phyloP scores from a whole-genome alignment of 2,797 vertebrate species.

The Trematomus bernacchii region DNA sequence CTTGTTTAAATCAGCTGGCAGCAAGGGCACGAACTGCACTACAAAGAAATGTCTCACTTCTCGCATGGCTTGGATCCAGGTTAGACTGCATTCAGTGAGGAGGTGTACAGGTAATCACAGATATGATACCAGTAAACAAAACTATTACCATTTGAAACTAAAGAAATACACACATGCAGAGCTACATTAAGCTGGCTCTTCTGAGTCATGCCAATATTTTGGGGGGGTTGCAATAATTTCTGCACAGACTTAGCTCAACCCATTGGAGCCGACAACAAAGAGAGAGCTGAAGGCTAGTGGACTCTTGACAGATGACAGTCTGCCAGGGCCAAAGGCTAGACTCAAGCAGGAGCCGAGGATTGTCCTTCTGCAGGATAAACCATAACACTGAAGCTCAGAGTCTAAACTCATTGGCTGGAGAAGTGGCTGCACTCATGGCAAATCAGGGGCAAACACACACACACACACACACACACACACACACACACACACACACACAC shows the following conservation, averaged over 20 bases:
- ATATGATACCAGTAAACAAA: neutral
- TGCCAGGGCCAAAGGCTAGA: conserved; percentile 70
- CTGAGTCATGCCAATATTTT: conserved; percentile 63
- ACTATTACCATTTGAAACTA: conserved; percentile 4
- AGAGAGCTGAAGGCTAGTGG: conserved; percentile 59
- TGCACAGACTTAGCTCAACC: conserved; percentile 62
- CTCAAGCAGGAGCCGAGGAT: conserved; percentile 55
- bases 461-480: conserved; percentile 32
- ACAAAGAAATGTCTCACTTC: conserved; percentile 46
- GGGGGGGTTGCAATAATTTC: conserved; percentile 64
- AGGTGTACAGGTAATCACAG: conserved; percentile 30
- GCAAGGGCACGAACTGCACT: conserved; percentile 49
- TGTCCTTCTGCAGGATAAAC: conserved; percentile 57
- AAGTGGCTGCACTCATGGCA: conserved; percentile 56
- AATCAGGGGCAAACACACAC: conserved; percentile 30
- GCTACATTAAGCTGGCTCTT: conserved; percentile 48
- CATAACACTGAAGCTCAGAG: conserved; percentile 44
- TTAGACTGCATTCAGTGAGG: conserved; percentile 24
- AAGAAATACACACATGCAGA: conserved; percentile 10
- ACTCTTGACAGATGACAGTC: conserved; percentile 62
- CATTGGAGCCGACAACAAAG: conserved; percentile 58
- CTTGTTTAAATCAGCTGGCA: conserved; percentile 59
- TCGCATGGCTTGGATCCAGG: conserved; percentile 45
- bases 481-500: conserved; percentile 24
- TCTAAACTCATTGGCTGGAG: conserved; percentile 57